Evolutionary conservation across 1,140 invertebrate species (phyloP), one percentile per base, ranked within the genome.

Genomic region (Antheraea pernyi): DNA sequence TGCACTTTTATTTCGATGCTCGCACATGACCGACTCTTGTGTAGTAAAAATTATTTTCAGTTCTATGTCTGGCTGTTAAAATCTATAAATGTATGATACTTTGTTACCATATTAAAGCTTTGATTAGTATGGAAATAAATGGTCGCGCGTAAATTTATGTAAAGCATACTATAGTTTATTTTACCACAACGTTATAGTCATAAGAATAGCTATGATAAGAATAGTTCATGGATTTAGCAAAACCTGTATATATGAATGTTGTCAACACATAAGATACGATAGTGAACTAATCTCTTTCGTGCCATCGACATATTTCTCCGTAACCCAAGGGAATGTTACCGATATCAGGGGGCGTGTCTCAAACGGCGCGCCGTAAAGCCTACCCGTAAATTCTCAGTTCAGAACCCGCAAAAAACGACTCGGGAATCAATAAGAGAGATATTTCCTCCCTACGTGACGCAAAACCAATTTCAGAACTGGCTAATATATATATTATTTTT

Each of bases 401-500:
- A 46, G 46, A 48, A 22, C 36, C 19, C 46, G 22, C 60, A 61
- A 61, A 22, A 36, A 53, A 65, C 48, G 19, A 19, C 18, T 39
- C n/a, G 37, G 37, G 19, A 48, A 46, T 65, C 19, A 65, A 22
- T 48, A 48, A 42, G 18, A 22, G 39, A 48, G 64, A 39, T 48
- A 65, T 48, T 48, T 42, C 37, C 16, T 42, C 18, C 3, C 7
- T 42, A 19, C 64, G 18, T 48, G 42, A 65, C 64, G 19, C 39
- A 16, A n/a, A 7, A 19, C 46, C 37, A 46, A 61, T 10, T 19
- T 19, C 37, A 36, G n/a, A 11, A 61, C 39, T 39, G 3, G 18
- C 7, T 10, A 69, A 63, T 37, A 63, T 62, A 53, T 53, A 48
- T 48, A 53, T 53, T 62, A 53, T 61, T 69, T 62, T 42, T 30